phyloP scores from a whole-genome alignment of 2,113 vertebrate species.

The Enhydra lutris region DNA sequence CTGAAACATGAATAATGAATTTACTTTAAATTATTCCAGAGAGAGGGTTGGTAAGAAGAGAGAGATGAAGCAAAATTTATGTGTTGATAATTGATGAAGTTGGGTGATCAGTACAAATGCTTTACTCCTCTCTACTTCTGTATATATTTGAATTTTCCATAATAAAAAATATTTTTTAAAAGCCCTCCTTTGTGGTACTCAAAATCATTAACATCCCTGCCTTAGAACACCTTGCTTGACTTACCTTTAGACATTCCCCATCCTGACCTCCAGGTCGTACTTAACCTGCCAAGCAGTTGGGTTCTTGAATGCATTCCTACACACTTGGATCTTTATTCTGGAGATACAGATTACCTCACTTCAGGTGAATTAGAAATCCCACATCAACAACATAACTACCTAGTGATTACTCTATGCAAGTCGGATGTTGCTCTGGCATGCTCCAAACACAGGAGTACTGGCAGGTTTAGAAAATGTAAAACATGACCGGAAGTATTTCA shows the following conservation, averaged over 20 bases:
- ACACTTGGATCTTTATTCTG: background rate
- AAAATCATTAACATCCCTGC: background rate
- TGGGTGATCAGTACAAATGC: background rate
- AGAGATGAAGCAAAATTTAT: background rate
- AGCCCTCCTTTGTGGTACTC: background rate
- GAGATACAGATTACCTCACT: background rate
- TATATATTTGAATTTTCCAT: background rate
- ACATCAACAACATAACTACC: background rate
- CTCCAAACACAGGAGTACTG: background rate
- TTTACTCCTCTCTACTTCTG: background rate
- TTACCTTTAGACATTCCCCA: background rate
- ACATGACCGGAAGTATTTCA: background rate
- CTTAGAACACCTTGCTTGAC: background rate
- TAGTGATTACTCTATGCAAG: background rate
- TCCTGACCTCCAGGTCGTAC: background rate
- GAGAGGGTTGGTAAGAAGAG: background rate
- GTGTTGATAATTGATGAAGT: background rate
- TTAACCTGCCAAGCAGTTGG: background rate
- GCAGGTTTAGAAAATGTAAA: background rate
- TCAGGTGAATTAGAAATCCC: background rate
- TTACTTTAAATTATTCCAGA: constrained; percentile 27
- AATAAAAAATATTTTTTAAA: background rate
- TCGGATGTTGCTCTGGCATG: background rate
- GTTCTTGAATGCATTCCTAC: background rate
- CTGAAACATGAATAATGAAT: background rate